Evolutionary conservation across 2,888 invertebrate genomes (phyloP), one percentile per base, ranked within the genome.

Genomic region (Serripes groenlandicus): DNA sequence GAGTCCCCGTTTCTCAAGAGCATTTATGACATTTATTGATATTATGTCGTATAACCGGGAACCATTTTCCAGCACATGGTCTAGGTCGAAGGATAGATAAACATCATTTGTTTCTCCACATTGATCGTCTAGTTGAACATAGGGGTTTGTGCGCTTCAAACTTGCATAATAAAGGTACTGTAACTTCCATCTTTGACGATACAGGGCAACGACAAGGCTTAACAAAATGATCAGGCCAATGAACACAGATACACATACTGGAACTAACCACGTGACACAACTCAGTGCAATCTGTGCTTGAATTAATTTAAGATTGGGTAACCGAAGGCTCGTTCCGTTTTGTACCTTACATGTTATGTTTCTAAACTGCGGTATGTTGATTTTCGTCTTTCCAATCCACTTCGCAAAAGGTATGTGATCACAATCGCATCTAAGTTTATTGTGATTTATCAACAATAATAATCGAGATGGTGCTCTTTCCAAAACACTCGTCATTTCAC

Each of bases 151-250:
- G 18, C 64, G 78, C 18, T 49, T 28, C 21, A 75, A 32, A n/a
- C 82, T 78, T 18, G 72, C 72, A 49, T 78, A 78, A 62, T 78
- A 78, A 3, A 78, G 60, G 30, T 82, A 78, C 3, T 68, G 52
- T 3, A 82, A 23, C 35, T 82, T 70, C 82, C 82, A 82, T 18
- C 82, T 54, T 52, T 78, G 71, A 34, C 74, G 69, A 49, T 82
- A 78, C 3, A 82, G 9, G 0, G 66, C 28, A 26, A 75, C 75
- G 21, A 71, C 32, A 7, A 78, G 49, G 35, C 70, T 71, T 4
- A 82, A 28, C 9, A 82, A 21, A 7, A 75, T 18, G 9, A 75
- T 21, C 34, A 75, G 26, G n/a, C 37, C 23, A 1, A 72, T 28
- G 49, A 78, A 78, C 9, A 60, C 49, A 0, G 54, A 35, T 35